Evolutionary conservation across 2,113 vertebrate genomes (phyloP).

Genomic region (Amazona guildingii): DNA sequence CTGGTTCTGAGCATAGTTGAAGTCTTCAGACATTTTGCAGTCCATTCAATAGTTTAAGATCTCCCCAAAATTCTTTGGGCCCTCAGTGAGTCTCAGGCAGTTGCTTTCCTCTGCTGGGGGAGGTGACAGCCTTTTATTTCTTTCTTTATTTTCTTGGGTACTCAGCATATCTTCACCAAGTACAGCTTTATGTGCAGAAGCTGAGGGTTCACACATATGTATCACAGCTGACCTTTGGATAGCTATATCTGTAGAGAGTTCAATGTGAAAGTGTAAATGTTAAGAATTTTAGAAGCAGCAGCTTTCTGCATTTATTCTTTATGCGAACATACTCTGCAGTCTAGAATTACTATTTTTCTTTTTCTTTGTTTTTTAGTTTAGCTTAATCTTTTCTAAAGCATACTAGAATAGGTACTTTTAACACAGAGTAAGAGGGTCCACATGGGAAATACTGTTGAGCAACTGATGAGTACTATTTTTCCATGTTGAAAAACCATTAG

Average conservation of each 20-base stretch:
- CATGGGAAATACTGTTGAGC: not conserved
- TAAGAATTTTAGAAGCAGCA: not conserved
- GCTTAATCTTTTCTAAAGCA: not conserved
- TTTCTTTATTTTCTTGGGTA: not conserved
- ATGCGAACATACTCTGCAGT: not conserved
- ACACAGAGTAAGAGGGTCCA: not conserved
- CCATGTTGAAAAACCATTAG: not conserved
- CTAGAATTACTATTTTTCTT: not conserved
- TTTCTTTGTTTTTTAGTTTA: not conserved
- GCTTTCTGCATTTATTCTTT: not conserved
- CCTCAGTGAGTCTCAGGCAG: not conserved
- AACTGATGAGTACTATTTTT: not conserved
- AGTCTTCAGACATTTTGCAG: not conserved
- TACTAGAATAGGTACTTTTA: not conserved
- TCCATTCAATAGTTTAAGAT: not conserved
- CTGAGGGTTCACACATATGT: not conserved
- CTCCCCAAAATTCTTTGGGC: not conserved
- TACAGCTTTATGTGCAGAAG: rapidly evolving
- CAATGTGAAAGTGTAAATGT: not conserved
- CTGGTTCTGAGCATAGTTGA: not conserved
- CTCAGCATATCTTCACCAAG: not conserved
- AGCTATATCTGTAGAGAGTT: not conserved
- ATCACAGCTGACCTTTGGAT: not conserved
- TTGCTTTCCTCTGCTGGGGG: not conserved
- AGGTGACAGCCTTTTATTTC: not conserved